Base-by-base conservation (phyloP, 35 echinoderm and acorn worm species). In the Apostichopus californicus region DNA sequence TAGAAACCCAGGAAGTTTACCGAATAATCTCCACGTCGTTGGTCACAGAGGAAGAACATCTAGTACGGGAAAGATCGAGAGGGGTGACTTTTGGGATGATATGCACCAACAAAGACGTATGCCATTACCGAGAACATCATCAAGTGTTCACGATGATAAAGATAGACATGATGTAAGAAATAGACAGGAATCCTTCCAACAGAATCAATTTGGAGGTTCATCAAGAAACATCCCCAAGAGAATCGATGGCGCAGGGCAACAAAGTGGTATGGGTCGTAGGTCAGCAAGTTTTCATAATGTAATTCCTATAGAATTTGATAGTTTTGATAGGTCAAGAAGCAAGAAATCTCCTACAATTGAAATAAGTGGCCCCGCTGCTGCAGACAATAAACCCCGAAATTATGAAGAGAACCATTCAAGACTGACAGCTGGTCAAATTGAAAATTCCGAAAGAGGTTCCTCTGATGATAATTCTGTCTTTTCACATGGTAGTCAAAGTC, bases 401-500 rank as follows among this genome's bases (percentile, higher is more conserved):
- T 17, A 12, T n/a, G 25, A 57, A 82, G 80, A 57, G 28, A 82
- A 53, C 28, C 80, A 57, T 55, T 52, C 23, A 52, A 82, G 46
- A 24, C 12, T 82, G 46, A 6, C 80, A 53, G 80, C 9, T 5
- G 58, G 81, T 85, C 81, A 64, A 18, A 54, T 22, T 73, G 86
- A 72, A 54, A 20, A 72, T 53, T 89, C 86, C 21, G 86, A 89
- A 12, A 68, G 20, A 14, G 86, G 86, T n/a, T 89, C 86, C 13
- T 89, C 86, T 21, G 86, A 89, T 34, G 86, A 89, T 20, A 89
- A 89, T 89, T 72, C 86, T 72, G 86, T 89, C 9, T 89, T 89
- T 89, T 68, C 58, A 83, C 80, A 55, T 83, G 80, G 56, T 3
- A 88, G 58, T 68, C 56, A 72, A 23, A 64, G 8, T 64, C 86